Conservation (phyloP, 92 coral and sea anemone genomes). For the Epizoanthus illoricatus region DNA sequence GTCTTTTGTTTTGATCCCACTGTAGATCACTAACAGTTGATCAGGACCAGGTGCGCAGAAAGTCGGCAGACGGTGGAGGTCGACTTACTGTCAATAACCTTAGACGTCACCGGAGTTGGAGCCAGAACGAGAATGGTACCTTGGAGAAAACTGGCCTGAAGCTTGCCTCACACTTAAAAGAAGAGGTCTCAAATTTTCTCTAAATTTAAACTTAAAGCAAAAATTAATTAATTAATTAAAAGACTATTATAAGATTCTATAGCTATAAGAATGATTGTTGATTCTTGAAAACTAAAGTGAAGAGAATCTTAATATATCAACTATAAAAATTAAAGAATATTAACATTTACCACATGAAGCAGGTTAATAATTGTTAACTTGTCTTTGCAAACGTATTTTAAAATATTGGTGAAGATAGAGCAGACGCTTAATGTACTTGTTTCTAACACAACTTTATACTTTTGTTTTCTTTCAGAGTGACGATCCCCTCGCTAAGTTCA, state of each 20-base stretch:
- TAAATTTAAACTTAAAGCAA: background rate
- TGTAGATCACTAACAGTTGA: constrained; percentile 22
- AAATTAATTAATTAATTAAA: background rate
- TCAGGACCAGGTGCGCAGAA: constrained; percentile 7
- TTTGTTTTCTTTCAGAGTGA: constrained; percentile 5
- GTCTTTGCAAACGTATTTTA: no score
- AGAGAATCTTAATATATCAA: no score
- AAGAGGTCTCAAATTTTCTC: constrained; percentile 25
- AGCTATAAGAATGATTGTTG: background rate
- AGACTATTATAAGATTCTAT: background rate
- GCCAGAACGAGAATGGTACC: constrained; percentile 9
- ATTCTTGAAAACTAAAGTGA: no score
- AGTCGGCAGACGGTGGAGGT: constrained; percentile 6
- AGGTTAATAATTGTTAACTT: no score
- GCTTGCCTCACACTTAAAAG: constrained; percentile 34
- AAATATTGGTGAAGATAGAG: background rate
- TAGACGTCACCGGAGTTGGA: constrained; percentile 31
- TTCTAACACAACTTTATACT: background rate
- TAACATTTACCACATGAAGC: no score
- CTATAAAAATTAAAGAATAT: no score
- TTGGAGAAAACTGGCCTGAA: constrained; percentile 36
- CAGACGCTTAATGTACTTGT: background rate
- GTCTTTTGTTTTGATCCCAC: background rate
- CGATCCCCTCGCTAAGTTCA: constrained; percentile 27
- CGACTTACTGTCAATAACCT: background rate